Evolutionary conservation across 2,113 vertebrate genomes (phyloP).

Genomic region (human (Homo sapiens)): GRCh38 chr1:112599501-112600000

Average conservation of each 20-base stretch:
- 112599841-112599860: not conserved
- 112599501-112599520: not conserved
- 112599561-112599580: constrained; percentile 28
- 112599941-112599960: no score
- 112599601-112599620: constrained; percentile 27
- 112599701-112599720: not conserved
- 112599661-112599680: not conserved
- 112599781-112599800: not conserved
- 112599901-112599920: not conserved
- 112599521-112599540: constrained; percentile 40
- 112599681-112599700: not conserved
- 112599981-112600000: no score
- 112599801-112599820: no score
- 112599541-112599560: constrained; percentile 41
- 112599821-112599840: no score
- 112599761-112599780: constrained; percentile 3
- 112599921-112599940: no score
- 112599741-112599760: constrained; percentile 53
- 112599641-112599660: constrained; percentile 27
- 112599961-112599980: no score
- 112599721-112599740: constrained; percentile 36
- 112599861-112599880: not conserved
- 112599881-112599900: not conserved
- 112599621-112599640: not conserved
- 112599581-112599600: not conserved